Percentiles rank a stretch among this genome's conserved stretches.
phyloP scores from a whole-genome alignment of 2,797 vertebrate species.

The Amblyopsis hoosieri region DNA sequence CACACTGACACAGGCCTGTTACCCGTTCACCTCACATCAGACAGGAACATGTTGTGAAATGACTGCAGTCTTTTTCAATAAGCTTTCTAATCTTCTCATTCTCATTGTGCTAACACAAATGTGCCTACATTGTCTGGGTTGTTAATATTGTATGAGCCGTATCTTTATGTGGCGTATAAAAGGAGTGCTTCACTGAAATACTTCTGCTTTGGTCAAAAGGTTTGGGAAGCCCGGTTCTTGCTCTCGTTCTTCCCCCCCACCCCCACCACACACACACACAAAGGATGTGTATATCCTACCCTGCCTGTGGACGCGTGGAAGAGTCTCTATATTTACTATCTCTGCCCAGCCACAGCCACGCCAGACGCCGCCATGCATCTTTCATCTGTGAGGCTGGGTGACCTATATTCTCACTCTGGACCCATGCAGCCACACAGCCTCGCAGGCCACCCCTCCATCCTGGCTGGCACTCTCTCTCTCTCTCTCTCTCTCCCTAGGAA shows the following conservation, averaged over 20 bases:
- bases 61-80: constrained; percentile 5
- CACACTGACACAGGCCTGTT: constrained; percentile 35
- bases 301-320: constrained; percentile 49
- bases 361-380: constrained; percentile 62
- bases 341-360: constrained; percentile 52
- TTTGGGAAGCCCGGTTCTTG: too few relatives aligned
- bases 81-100: too few relatives aligned
- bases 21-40: constrained; percentile 30
- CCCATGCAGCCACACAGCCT: constrained; percentile 33
- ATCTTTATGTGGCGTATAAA: too few relatives aligned
- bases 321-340: constrained; percentile 68
- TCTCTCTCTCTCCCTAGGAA: constrained; percentile 44
- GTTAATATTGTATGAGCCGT: too few relatives aligned
- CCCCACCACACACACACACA: constrained; percentile 28
- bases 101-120: too few relatives aligned
- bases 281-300: constrained; percentile 51
- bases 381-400: constrained; percentile 61
- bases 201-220: too few relatives aligned
- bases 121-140: too few relatives aligned
- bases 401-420: constrained; percentile 72
- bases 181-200: too few relatives aligned
- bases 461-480: neutral
- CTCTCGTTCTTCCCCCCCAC: neutral
- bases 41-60: too few relatives aligned
- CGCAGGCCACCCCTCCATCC: neutral